Percentiles rank a stretch among this genome's conserved stretches.
These are phyloP conservation scores for Tyrophagus putrescentiae DNA, from an alignment of 1,140 invertebrate species.

Conservation along the genomic window DNA sequence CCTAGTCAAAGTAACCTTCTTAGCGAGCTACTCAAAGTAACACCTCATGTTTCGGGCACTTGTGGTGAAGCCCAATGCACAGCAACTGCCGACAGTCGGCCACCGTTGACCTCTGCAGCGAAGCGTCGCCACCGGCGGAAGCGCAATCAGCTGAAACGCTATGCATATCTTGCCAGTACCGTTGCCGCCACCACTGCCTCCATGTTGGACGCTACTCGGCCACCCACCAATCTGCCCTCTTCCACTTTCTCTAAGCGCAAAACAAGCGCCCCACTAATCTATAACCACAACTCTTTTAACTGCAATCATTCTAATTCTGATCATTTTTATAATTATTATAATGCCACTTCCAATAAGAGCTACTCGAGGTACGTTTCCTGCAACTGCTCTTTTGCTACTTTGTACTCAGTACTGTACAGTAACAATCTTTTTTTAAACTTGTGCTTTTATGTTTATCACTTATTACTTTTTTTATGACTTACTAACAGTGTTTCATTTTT, in stretches of 20 bases:
- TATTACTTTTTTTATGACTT: too few species aligned
- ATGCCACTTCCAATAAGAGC: slow-evolving; percentile 13
- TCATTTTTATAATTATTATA: slow-evolving; percentile 13
- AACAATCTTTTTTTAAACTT: background rate
- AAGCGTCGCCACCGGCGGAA: slow-evolving; percentile 7
- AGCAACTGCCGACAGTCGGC: too few species aligned
- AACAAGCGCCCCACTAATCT: background rate
- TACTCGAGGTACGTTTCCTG: slow-evolving; percentile 1
- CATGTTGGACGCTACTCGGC: too few species aligned
- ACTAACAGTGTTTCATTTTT: slow-evolving; percentile 1
- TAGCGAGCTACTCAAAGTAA: too few species aligned
- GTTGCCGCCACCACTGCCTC: slow-evolving; percentile 3
- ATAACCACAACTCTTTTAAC: background rate
- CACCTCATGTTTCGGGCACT: too few species aligned
- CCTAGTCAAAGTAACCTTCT: too few species aligned
- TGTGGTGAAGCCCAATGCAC: too few species aligned
- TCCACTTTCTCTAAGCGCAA: too few species aligned
- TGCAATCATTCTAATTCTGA: slow-evolving; percentile 15
- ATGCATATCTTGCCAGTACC: background rate
- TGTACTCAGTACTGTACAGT: background rate
- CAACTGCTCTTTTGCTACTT: background rate
- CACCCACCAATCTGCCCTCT: too few species aligned
- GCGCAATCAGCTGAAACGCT: slow-evolving; percentile 15
- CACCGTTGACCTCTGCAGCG: slow-evolving; percentile 9
- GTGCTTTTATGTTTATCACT: background rate